Conservation (phyloP, 2,797 vertebrate species). For the Gallinago solitaria region DNA sequence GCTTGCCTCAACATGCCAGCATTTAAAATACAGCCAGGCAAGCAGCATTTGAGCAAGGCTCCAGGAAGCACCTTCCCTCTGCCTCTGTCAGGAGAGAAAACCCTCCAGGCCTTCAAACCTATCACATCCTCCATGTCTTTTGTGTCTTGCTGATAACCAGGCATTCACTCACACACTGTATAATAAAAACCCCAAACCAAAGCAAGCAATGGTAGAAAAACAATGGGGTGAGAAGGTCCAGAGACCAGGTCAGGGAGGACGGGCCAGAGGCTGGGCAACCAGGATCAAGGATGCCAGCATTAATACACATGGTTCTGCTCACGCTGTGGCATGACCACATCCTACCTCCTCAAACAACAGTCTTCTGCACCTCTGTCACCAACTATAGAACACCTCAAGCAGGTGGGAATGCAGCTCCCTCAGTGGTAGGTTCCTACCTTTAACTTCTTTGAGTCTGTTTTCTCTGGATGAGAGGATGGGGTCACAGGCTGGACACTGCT, state of each 20-base stretch:
- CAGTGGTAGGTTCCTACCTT: constrained; percentile 76
- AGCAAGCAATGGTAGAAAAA: not conserved
- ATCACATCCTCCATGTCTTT: not conserved
- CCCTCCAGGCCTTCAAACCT: not conserved
- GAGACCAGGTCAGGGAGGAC: not conserved
- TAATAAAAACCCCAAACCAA: accelerated
- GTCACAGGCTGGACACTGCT: constrained; percentile 80
- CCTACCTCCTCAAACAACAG: not conserved
- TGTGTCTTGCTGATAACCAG: not conserved
- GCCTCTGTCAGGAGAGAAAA: not conserved
- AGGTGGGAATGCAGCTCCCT: not conserved
- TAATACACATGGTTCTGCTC: not conserved
- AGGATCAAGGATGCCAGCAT: not conserved
- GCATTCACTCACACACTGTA: accelerated
- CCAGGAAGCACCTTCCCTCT: not conserved
- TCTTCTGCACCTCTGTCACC: not conserved
- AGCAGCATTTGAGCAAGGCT: not conserved
- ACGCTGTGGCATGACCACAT: accelerated
- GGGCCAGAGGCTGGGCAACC: not conserved
- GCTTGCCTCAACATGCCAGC: not conserved
- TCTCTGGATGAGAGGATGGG: constrained; percentile 63
- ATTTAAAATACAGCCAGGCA: not conserved
- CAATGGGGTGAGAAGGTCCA: accelerated
- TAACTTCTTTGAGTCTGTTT: constrained; percentile 77
- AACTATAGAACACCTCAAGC: accelerated